A percentile compares a stretch with the other conserved stretches of the same genome.
Evolutionary conservation across 2,888 invertebrate species (phyloP).

Genomic region (Pharmacophagus antenor): DNA sequence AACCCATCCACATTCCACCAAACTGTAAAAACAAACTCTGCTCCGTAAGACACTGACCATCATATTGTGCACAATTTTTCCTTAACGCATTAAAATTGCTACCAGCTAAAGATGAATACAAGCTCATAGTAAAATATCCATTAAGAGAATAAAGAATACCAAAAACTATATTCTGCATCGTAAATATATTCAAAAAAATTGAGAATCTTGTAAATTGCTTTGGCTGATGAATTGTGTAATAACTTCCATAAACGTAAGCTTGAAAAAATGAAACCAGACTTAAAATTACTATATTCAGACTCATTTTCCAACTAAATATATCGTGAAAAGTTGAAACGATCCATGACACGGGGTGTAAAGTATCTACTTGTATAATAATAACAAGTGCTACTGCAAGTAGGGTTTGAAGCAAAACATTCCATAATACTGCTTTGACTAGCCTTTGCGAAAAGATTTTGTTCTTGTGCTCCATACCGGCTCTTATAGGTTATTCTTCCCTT

Average conservation of each 20-base stretch:
- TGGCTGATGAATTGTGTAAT: constrained; percentile 81
- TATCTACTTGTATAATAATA: constrained; percentile 81
- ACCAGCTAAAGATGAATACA: constrained; percentile 84
- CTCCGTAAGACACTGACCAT: constrained; percentile 83
- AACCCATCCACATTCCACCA: constrained; percentile 85
- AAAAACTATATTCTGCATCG: constrained; percentile 80
- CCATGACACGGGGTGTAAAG: constrained; percentile 84
- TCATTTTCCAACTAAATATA: constrained; percentile 83
- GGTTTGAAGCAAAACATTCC: constrained; percentile 81
- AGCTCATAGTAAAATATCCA: constrained; percentile 85
- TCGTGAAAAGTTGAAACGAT: constrained; percentile 80
- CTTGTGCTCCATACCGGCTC: constrained; percentile 61
- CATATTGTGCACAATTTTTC: constrained; percentile 64
- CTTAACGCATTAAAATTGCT: constrained; percentile 79
- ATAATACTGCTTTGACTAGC: constrained; percentile 80
- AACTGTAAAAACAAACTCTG: constrained; percentile 84
- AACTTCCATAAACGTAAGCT: constrained; percentile 86
- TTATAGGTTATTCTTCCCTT: constrained; percentile 35
- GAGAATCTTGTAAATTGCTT: constrained; percentile 85
- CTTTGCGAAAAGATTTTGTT: constrained; percentile 82
- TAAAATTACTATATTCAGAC: constrained; percentile 84
- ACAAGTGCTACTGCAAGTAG: constrained; percentile 73
- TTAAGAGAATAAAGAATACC: constrained; percentile 81
- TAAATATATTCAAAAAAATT: constrained; percentile 83
- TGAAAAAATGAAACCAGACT: constrained; percentile 84